Percentiles rank a stretch among this genome's conserved stretches.
These are phyloP conservation scores for Tenodera sinensis DNA, from an alignment of 2,888 invertebrate species.

Conservation along the genomic window DNA sequence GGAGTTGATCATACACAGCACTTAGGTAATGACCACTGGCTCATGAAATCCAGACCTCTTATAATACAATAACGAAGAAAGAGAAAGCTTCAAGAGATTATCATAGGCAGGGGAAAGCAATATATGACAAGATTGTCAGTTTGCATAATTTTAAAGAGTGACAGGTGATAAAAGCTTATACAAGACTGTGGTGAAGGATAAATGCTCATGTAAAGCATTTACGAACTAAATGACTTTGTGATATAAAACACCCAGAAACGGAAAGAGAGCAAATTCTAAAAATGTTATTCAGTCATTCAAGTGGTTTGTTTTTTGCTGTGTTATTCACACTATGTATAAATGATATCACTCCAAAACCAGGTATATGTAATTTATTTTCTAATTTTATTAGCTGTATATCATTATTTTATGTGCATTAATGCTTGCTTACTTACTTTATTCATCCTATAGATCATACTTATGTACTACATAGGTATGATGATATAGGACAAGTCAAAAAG, in stretches of 20 bases:
- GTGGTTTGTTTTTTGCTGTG: not conserved
- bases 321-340: not conserved
- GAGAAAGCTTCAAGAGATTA: conserved; percentile 3
- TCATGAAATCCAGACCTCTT: not conserved
- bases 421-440: no score
- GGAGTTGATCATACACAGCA: not conserved
- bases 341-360: not conserved
- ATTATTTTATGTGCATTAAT: no score
- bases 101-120: not conserved
- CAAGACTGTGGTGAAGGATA: not conserved
- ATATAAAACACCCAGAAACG: not conserved
- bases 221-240: not conserved
- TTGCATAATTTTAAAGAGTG: not conserved
- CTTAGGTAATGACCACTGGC: not conserved
- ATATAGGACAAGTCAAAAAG: no score
- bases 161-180: not conserved
- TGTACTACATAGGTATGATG: no score
- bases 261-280: not conserved
- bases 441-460: no score
- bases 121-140: not conserved
- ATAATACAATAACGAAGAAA: not conserved
- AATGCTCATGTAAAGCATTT: not conserved
- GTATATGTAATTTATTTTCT: not conserved
- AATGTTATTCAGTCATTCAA: not conserved
- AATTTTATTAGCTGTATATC: no score